Conservation (phyloP, 2,888 invertebrate species). For the Cactoblastis cactorum region DNA sequence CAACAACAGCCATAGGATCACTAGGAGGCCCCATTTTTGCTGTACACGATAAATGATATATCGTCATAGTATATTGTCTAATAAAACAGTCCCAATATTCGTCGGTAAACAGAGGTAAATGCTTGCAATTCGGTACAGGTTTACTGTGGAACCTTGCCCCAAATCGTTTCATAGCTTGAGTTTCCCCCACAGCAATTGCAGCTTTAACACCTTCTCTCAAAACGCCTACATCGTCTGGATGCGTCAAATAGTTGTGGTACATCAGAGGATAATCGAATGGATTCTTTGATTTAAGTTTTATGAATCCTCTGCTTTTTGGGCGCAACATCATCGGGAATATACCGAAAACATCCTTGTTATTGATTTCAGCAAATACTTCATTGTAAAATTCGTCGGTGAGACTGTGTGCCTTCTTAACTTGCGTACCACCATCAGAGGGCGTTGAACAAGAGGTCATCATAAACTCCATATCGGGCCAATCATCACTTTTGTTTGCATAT, state of each 20-base stretch:
- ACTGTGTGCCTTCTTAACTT: constrained; percentile 89
- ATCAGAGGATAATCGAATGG: constrained; percentile 90
- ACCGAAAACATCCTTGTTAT: constrained; percentile 87
- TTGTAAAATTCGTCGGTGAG: constrained; percentile 89
- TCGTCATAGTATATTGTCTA: constrained; percentile 91
- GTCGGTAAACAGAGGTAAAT: constrained; percentile 86
- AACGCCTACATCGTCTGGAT: constrained; percentile 90
- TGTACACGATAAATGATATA: constrained; percentile 91
- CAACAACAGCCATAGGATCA: constrained; percentile 90
- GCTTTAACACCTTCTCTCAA: constrained; percentile 93
- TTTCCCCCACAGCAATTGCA: constrained; percentile 88
- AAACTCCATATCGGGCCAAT: constrained; percentile 95
- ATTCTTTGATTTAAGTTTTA: constrained; percentile 85
- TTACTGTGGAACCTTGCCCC: constrained; percentile 88
- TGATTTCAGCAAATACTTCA: constrained; percentile 85
- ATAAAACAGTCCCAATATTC: constrained; percentile 93
- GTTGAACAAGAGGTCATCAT: constrained; percentile 92
- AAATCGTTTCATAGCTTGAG: constrained; percentile 86
- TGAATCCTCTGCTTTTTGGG: constrained; percentile 90
- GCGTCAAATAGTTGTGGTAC: constrained; percentile 94
- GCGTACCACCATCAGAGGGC: constrained; percentile 90
- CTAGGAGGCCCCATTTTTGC: constrained; percentile 89
- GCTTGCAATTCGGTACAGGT: constrained; percentile 90
- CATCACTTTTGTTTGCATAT: constrained; percentile 90
- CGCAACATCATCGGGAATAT: constrained; percentile 94